Evolutionary conservation across 1,140 invertebrate genomes (phyloP), one percentile per base, ranked within the genome.

Genomic region (Drosophila watanabei): DNA sequence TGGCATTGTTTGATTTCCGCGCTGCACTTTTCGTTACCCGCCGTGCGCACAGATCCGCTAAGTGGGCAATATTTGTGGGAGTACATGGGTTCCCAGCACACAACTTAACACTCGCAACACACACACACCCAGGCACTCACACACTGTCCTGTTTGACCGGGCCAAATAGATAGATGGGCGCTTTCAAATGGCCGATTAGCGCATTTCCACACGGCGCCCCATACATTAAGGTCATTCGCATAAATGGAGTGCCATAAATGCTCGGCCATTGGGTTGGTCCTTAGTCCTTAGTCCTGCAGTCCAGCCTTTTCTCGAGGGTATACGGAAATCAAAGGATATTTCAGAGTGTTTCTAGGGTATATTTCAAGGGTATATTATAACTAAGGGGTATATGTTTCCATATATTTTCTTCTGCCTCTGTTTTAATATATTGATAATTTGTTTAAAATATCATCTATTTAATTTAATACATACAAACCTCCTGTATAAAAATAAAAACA

Each of bases 1-100:
- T 87, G 77, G 85, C 85, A 89, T 87, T 87, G 80, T 87, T 87
- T 87, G 84, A 87, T 87, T 87, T 87, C 85, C 85, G 80, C 62
- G 73, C 65, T 79, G 75, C 75, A 79, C 75, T 79, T 78, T 79
- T 54, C 64, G 75, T 30, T 35, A 2, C 30, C 24, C 51, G 16
- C 13, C 35, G 28, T 10, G 39, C 41, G 32, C 39, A 24, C 30
- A 45, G 51, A 75, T 64, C 73, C 75, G 73, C 75, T 78, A 78
- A 78, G 75, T 78, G 75, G 75, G 39, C 62, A 61, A 76, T 76
- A 69, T 78, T 69, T 68, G 46, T 37, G 68, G 49, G 49, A 13
- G 32, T 48, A n/a, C 20, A n/a, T 0, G 20, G 54, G 35, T 24
- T 39, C 35, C 28, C 54, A 39, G 37, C 35, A 16, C 52, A 56